phyloP scores from a whole-genome alignment of 2,797 vertebrate genomes.

The Myripristis jacobus region DNA sequence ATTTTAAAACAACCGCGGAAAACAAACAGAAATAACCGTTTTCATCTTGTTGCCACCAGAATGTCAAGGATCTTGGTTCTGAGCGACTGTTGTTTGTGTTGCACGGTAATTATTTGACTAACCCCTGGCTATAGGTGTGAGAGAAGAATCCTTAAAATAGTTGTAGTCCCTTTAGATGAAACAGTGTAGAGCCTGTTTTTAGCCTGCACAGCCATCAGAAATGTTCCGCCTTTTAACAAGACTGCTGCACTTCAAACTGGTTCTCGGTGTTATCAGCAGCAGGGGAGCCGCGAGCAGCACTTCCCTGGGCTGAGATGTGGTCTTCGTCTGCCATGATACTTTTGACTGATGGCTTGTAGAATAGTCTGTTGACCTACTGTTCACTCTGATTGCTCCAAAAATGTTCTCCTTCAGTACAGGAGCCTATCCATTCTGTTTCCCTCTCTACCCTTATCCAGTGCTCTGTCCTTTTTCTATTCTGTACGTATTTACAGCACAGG shows the following conservation, averaged over 20 bases:
- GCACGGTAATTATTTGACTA: not conserved
- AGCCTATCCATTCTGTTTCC: constrained; percentile 38
- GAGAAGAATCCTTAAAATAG: constrained; percentile 21
- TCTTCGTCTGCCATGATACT: constrained; percentile 65
- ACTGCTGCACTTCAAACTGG: constrained; percentile 58
- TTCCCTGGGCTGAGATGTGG: constrained; percentile 44
- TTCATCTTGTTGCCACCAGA: too few relatives aligned
- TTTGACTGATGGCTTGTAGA: constrained; percentile 61
- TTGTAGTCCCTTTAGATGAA: constrained; percentile 21
- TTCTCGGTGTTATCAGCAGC: constrained; percentile 60
- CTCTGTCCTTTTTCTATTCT: constrained; percentile 28
- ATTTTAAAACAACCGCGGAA: not conserved
- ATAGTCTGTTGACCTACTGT: constrained; percentile 68
- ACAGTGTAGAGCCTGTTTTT: constrained; percentile 33
- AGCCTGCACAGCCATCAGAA: constrained; percentile 36
- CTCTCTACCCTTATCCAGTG: constrained; percentile 23
- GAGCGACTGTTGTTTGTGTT: constrained; percentile 4
- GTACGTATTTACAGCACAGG: constrained; percentile 56
- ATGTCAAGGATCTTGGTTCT: not conserved
- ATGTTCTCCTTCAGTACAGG: constrained; percentile 50
- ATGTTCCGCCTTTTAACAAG: constrained; percentile 51
- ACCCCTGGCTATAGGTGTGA: constrained; percentile 20
- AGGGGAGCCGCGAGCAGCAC: constrained; percentile 35
- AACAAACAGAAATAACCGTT: not conserved
- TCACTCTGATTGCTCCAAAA: constrained; percentile 60